Percentiles rank a stretch among this genome's conserved stretches.
These are phyloP conservation scores for Buphagus erythrorhynchus DNA, from an alignment of 2,797 vertebrate species.

Conservation along the genomic window DNA sequence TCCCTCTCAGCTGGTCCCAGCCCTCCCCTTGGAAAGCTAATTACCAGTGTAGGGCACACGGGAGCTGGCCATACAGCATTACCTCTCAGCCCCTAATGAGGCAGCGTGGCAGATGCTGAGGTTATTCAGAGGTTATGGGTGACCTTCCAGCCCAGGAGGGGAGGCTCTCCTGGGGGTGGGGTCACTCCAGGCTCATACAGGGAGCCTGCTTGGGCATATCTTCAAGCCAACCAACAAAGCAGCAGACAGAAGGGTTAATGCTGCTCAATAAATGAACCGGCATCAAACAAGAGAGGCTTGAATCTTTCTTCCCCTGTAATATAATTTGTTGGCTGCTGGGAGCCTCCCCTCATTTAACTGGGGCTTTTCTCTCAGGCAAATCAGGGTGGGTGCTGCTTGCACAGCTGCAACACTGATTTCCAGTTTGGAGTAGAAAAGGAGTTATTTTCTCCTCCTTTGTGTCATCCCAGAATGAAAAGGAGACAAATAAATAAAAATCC, in stretches of 20 bases:
- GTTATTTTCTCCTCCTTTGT: slow-evolving; percentile 50
- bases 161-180: not conserved
- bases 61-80: not conserved
- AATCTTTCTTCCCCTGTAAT: not conserved
- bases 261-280: not conserved
- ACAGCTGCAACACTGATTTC: slow-evolving; percentile 48
- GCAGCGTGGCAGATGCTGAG: not conserved
- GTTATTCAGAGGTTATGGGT: not conserved
- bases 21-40: not conserved
- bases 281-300: not conserved
- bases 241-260: slow-evolving; percentile 29
- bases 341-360: not conserved
- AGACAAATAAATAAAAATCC: slow-evolving; percentile 47
- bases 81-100: not conserved
- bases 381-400: not conserved
- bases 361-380: not conserved
- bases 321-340: not conserved
- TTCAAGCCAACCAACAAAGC: not conserved
- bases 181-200: not conserved
- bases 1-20: not conserved
- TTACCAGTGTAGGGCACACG: not conserved
- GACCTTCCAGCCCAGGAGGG: not conserved
- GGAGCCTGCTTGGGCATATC: not conserved
- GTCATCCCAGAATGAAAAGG: not conserved
- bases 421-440: not conserved